Evolutionary conservation across 2,113 vertebrate genomes (phyloP).

Genomic region (Cyanoliseus patagonus): DNA sequence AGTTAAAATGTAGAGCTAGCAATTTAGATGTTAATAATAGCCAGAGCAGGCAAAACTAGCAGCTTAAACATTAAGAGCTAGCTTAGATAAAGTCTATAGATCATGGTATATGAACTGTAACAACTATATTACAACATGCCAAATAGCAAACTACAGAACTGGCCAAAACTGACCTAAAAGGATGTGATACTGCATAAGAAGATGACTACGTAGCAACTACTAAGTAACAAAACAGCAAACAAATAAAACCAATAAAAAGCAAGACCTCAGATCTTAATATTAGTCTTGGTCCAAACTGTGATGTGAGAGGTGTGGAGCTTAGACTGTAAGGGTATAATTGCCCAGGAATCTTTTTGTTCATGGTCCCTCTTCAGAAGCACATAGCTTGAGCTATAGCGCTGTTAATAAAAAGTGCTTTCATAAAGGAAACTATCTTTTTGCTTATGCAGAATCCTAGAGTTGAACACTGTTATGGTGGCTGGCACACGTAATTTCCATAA

Average conservation of each 20-base stretch:
- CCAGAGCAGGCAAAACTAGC: background rate
- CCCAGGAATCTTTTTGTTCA: background rate
- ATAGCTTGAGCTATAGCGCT: fast-evolving
- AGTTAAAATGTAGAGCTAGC: background rate
- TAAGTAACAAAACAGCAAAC: background rate
- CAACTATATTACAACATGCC: background rate
- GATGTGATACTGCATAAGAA: background rate
- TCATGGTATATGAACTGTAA: background rate
- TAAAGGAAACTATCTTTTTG: background rate
- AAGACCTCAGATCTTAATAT: background rate
- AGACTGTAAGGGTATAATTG: background rate
- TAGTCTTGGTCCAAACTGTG: background rate
- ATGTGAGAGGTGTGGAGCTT: background rate
- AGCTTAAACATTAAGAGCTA: background rate
- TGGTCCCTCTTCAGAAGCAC: background rate
- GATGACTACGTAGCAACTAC: background rate
- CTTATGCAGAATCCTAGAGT: background rate
- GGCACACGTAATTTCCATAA: background rate
- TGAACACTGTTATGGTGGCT: background rate
- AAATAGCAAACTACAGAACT: background rate
- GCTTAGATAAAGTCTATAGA: background rate
- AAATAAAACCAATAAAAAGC: background rate
- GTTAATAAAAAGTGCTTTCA: background rate
- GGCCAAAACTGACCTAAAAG: background rate
- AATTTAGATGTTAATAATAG: background rate